Percentiles rank a stretch among this genome's conserved stretches.
Evolutionary conservation across 2,888 invertebrate species (phyloP).

Genomic region (Chloromyia formosa): DNA sequence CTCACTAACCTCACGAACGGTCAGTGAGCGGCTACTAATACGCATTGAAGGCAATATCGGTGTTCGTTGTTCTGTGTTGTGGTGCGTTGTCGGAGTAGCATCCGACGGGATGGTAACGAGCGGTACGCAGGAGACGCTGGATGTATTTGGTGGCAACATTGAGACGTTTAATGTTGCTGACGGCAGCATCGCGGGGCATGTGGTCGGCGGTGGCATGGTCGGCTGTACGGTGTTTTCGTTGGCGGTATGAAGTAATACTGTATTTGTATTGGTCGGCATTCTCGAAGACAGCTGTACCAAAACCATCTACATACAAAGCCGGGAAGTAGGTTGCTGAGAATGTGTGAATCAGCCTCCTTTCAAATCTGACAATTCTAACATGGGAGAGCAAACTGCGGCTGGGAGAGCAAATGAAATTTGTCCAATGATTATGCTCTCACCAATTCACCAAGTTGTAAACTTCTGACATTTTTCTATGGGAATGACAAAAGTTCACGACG

Average conservation of each 20-base stretch:
- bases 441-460: too few relatives aligned
- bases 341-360: too few relatives aligned
- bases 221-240: constrained; percentile 13
- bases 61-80: too few relatives aligned
- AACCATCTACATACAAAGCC: too few relatives aligned
- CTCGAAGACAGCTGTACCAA: background rate
- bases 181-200: background rate
- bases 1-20: background rate
- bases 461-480: too few relatives aligned
- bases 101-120: constrained; percentile 13
- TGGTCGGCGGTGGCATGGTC: background rate
- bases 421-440: too few relatives aligned
- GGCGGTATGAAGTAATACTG: background rate
- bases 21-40: background rate
- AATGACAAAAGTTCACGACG: too few relatives aligned
- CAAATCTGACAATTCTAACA: too few relatives aligned
- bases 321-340: too few relatives aligned
- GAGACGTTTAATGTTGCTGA: constrained; percentile 5
- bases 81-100: constrained; percentile 1
- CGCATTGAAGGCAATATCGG: too few relatives aligned
- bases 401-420: too few relatives aligned
- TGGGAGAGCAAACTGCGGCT: too few relatives aligned
- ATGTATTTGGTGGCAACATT: constrained; percentile 15
- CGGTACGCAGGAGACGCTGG: constrained; percentile 1
- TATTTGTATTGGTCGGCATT: background rate